Percentiles rank a stretch among this genome's conserved stretches.
Conservation (phyloP, 1,140 invertebrate genomes). For the Apocrypta bakeri region DNA sequence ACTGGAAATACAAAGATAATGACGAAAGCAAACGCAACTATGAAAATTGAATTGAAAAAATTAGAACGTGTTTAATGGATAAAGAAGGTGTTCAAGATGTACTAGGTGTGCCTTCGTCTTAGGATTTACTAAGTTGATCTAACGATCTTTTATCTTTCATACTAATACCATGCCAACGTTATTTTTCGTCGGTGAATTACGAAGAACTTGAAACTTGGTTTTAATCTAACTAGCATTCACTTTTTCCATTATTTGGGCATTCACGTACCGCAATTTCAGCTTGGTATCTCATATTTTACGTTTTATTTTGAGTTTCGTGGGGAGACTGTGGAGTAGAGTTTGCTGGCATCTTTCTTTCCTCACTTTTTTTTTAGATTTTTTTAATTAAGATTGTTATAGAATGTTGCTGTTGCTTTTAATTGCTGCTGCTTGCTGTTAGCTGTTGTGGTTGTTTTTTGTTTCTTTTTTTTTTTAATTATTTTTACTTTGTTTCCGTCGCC, state of each 20-base stretch:
- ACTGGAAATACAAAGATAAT: constrained; percentile 7
- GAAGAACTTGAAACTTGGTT: constrained; percentile 53
- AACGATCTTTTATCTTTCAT: constrained; percentile 46
- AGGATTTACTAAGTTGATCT: constrained; percentile 46
- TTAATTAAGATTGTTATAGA: constrained; percentile 66
- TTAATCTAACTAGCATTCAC: constrained; percentile 21
- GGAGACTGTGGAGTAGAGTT: constrained; percentile 67
- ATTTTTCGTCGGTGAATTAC: constrained; percentile 41
- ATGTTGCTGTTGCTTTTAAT: constrained; percentile 62
- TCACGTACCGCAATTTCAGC: constrained; percentile 58
- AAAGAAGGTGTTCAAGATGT: constrained; percentile 17
- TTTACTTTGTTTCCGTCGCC: constrained; percentile 49
- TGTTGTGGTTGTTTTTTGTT: constrained; percentile 54
- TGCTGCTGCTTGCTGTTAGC: constrained; percentile 59
- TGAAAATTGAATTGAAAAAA: not conserved
- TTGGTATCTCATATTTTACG: constrained; percentile 53
- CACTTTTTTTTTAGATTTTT: constrained; percentile 59
- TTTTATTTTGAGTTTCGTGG: constrained; percentile 56
- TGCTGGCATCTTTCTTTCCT: constrained; percentile 57
- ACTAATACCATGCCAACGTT: constrained; percentile 42
- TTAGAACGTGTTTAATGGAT: not conserved
- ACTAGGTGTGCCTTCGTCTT: constrained; percentile 44
- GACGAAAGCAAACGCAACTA: constrained; percentile 35
- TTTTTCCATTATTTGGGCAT: constrained; percentile 55
- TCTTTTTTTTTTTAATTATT: constrained; percentile 15